These are phyloP conservation scores for Drosophila testacea DNA, from an alignment of 2,888 invertebrate genomes.

Conservation along the genomic window DNA sequence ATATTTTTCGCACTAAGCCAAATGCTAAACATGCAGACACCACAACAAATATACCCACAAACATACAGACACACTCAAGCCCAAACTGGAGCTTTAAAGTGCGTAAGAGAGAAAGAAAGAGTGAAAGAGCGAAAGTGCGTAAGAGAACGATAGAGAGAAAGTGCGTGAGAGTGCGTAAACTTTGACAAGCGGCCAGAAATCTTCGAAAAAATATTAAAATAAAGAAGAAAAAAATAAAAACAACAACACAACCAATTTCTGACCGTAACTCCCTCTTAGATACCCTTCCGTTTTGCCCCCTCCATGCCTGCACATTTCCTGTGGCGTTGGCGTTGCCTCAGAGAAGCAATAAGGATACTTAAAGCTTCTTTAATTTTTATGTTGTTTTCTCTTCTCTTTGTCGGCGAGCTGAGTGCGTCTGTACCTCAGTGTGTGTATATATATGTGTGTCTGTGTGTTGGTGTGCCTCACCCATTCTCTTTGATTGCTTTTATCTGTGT, in stretches of 20 bases:
- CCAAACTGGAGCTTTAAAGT: constrained; percentile 62
- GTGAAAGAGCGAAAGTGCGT: constrained; percentile 28
- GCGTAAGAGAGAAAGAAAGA: constrained; percentile 44
- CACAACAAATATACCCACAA: constrained; percentile 16
- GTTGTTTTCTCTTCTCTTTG: constrained; percentile 79
- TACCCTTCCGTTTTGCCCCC: constrained; percentile 14
- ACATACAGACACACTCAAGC: constrained; percentile 14
- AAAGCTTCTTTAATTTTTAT: constrained; percentile 81
- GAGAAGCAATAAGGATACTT: constrained; percentile 71
- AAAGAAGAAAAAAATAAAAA: constrained; percentile 28
- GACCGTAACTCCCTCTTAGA: constrained; percentile 6
- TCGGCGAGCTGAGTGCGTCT: constrained; percentile 56
- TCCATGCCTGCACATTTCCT: constrained; percentile 37
- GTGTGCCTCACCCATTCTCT: constrained; percentile 23
- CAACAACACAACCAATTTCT: constrained; percentile 54
- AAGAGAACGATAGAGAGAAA: constrained; percentile 31
- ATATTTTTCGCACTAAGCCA: constrained; percentile 65
- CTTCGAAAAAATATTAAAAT: constrained; percentile 21
- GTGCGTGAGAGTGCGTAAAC: constrained; percentile 73
- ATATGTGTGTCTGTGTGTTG: constrained; percentile 32
- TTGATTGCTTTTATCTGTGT: constrained; percentile 20
- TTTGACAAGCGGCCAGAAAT: constrained; percentile 25
- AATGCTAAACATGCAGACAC: constrained; percentile 27
- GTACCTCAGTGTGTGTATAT: constrained; percentile 22
- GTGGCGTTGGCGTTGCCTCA: constrained; percentile 59